Conservation (phyloP, 2,113 vertebrate genomes). For the Calyptommatus sinebrachiatus region DNA sequence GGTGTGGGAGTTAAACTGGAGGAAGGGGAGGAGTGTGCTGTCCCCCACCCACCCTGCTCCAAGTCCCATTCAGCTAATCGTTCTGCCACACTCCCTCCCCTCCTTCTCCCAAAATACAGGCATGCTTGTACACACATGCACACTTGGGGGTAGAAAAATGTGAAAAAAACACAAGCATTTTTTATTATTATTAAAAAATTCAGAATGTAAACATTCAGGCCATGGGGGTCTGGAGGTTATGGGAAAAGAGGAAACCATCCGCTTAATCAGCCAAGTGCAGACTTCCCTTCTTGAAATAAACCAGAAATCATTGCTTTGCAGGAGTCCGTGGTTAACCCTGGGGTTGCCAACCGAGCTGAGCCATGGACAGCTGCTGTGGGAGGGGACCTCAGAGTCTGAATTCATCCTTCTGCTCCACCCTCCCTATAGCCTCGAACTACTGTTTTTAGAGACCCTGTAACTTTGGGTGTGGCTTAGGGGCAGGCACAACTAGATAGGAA, state of each 20-base stretch:
- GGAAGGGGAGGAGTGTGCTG: slow-evolving; percentile 47
- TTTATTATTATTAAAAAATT: slow-evolving; percentile 81
- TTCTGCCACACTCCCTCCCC: slow-evolving; percentile 57
- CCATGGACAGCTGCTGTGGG: background rate
- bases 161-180: slow-evolving; percentile 81
- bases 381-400: background rate
- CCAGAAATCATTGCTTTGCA: slow-evolving; percentile 73
- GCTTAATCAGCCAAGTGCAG: slow-evolving; percentile 95
- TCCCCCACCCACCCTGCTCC: slow-evolving; percentile 21
- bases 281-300: slow-evolving; percentile 94
- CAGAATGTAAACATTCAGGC: slow-evolving; percentile 98
- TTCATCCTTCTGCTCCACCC: rapidly evolving
- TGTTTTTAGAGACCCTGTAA: background rate
- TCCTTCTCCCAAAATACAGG: slow-evolving; percentile 76
- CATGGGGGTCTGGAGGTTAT: slow-evolving; percentile 98
- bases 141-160: slow-evolving; percentile 29
- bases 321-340: slow-evolving; percentile 69
- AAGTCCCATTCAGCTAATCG: slow-evolving; percentile 44
- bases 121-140: slow-evolving; percentile 30
- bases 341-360: slow-evolving; percentile 58
- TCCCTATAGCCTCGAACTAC: background rate
- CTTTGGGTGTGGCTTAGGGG: background rate
- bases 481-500: background rate
- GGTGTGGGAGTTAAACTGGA: slow-evolving; percentile 47
- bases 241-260: slow-evolving; percentile 99